phyloP scores from a whole-genome alignment of 2,797 vertebrate genomes.

The Poeciliopsis presidionis region DNA sequence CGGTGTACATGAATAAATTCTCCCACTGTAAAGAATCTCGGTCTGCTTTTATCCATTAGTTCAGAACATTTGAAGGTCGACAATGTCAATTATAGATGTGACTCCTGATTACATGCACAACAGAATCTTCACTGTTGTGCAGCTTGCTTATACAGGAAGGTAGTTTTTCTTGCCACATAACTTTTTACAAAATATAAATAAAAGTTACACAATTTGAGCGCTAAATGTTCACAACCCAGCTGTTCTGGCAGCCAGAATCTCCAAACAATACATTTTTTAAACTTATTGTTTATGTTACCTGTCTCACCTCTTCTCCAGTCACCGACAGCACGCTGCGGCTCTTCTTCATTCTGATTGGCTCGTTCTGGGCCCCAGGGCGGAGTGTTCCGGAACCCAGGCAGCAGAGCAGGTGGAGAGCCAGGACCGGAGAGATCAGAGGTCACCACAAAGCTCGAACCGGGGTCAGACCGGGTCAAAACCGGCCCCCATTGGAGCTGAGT shows the following conservation, averaged over 20 bases:
- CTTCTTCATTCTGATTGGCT: conserved; percentile 84
- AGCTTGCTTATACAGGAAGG: neutral
- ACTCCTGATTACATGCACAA: neutral
- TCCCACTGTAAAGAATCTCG: neutral
- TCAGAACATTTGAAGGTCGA: neutral
- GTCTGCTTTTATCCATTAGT: neutral
- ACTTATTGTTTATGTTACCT: conserved; percentile 25
- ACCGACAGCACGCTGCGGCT: conserved; percentile 82
- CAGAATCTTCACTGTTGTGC: neutral
- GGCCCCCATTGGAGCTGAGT: conserved; percentile 76
- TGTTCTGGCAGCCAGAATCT: neutral
- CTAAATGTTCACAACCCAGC: conserved; percentile 6
- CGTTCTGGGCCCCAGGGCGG: conserved; percentile 82
- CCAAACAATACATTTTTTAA: neutral
- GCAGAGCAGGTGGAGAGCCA: conserved; percentile 84
- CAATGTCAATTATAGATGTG: neutral
- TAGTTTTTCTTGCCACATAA: neutral
- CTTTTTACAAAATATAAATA: neutral
- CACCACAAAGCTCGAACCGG: conserved; percentile 76
- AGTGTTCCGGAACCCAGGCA: conserved; percentile 83
- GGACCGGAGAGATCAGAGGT: conserved; percentile 80
- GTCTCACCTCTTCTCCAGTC: conserved; percentile 79
- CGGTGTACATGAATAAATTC: neutral
- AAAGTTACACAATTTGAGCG: conserved; percentile 28
- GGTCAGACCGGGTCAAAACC: conserved; percentile 76